Base-by-base conservation (phyloP, 30 jellyfish, hydroid and myxozoan species). In the Hydra vulgaris region DNA sequence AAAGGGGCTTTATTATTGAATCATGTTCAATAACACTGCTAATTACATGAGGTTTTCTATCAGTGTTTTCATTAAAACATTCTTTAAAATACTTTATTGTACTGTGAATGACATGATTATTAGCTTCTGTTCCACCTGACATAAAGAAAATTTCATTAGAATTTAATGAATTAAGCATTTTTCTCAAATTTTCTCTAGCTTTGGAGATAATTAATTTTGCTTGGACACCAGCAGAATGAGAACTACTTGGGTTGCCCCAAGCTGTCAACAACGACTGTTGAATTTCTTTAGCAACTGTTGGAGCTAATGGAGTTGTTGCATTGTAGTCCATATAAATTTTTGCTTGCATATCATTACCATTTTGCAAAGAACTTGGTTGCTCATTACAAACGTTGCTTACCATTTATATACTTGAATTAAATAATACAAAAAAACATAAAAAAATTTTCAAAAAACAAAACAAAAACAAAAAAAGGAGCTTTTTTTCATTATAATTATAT, bases 171-270 rank as follows among this genome's bases (percentile, higher is more conserved):
- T 87, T 83, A 16, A 91, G 56, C 98, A 91, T 86, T 75, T 68
- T 56, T 0, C 89, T 74, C 21, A 91, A 89, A 55, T 86, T 88
- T 17, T 25, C 18, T 69, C 98, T 81, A 17, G 96, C 86, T 24
- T 83, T 91, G 25, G 78, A 77, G 12, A 91, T 76, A 7, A 91
- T 81, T 70, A 70, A 25, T 61, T 91, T 91, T 19, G 98, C 98
- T 87, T 86, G 83, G 24, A 80, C 86, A 27, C 98, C 98, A 19
- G 82, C 86, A 0, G 83, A 71, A 70, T 91, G 84, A 18, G 96
- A 86, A 73, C 98, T 91, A 78, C 98, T 91, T 16, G 98, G 98
- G 75, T 91, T 91, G 19, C 95, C 96, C 98, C 98, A 91, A 0
- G 96, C 98, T 71, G 82, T 70, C 24, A 71, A 74, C 82, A 91